Base-by-base conservation (phyloP, 2,888 invertebrate genomes). In the Cataglyphis livida region DNA sequence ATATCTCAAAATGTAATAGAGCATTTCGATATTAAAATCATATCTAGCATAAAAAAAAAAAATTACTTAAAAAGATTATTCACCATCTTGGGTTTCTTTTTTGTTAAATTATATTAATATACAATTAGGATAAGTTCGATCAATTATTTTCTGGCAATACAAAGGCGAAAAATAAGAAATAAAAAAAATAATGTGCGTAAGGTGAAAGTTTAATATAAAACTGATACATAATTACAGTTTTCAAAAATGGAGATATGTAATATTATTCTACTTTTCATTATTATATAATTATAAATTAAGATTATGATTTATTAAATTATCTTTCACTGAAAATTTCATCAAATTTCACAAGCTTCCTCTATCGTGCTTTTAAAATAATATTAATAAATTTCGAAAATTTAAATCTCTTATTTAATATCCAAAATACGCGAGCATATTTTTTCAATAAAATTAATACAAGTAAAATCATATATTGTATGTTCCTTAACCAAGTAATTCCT, bases 361-460 rank as follows among this genome's bases (percentile, higher is more conserved):
- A 6, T 21, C 9, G 21, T 21, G 21, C 3, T 25, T 4, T 57
- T 25, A 4, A 57, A 21, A 5, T 21, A 21, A 54, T 3, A 9
- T 54, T 54, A 2, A 57, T 21, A 57, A 12, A 57, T n/a, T 57
- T 57, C 10, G 10, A 57, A 21, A 57, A 57, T 21, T 57, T 57
- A 9, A 57, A 57, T 57, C 5, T 57, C n/a, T 57, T 21, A 51
- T 7, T 21, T 57, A 21, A 57, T 25, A 12, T 25, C 21, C 1
- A 12, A 44, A 25, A 25, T 68, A 38, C 10, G 35, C 32, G 51
- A 7, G n/a, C 12, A 5, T 18, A 54, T 35, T 57, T 12, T 73
- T 71, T 57, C 25, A 38, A 25, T 57, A 38, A 38, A 71, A 35
- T 57, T 28, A 38, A 54, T 35, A 70, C 7, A 71, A 71, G 15